Evolutionary conservation across 2,797 vertebrate genomes (phyloP), one percentile per base, ranked within the genome.

Genomic region (Discoglossus pictus): DNA sequence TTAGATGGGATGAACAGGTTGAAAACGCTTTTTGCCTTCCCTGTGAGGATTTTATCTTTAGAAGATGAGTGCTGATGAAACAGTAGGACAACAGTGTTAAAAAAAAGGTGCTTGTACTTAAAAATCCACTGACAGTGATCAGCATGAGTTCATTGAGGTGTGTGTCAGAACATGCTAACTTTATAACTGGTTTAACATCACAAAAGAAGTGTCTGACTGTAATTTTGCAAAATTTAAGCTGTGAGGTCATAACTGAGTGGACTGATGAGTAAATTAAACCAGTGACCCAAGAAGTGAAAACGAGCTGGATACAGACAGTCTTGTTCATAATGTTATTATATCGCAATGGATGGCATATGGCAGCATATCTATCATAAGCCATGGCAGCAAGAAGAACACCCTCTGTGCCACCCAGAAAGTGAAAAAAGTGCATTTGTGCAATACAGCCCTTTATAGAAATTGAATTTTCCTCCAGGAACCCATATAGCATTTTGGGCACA

Each of bases 401-500:
- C 70, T 80, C 67, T 0, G 65, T 38, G 13, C 54, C 72, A 2
- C 80, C 78, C 36, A 74, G 50, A 3, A 76, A 40, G 12, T 80
- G 77, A n/a, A 75, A 76, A 1, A 78, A 78, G 67, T 76, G 79
- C 4, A 76, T 70, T 11, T 79, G 77, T 1, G 56, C 10, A 6
- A 39, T 31, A 52, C 76, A 78, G 6, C 25, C 20, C 12, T 25
- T n/a, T 8, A 65, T 5, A 16, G 62, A 35, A 9, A 65, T 65
- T 5, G 15, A 12, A n/a, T 65, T 65, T 5, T 44, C n/a, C 9
- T 18, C 11, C 25, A 27, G 47, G 21, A 65, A 55, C 3, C 52
- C 63, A 23, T 36, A 24, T 39, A 80, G 44, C 79, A 83, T 83
- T 39, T 76, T 78, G 7, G 77, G 79, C 6, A 66, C 70, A 10